A percentile compares a stretch with the other conserved stretches of the same genome.
Evolutionary conservation across 2,888 invertebrate species (phyloP).

Genomic region (Acanthoscelides obtectus): DNA sequence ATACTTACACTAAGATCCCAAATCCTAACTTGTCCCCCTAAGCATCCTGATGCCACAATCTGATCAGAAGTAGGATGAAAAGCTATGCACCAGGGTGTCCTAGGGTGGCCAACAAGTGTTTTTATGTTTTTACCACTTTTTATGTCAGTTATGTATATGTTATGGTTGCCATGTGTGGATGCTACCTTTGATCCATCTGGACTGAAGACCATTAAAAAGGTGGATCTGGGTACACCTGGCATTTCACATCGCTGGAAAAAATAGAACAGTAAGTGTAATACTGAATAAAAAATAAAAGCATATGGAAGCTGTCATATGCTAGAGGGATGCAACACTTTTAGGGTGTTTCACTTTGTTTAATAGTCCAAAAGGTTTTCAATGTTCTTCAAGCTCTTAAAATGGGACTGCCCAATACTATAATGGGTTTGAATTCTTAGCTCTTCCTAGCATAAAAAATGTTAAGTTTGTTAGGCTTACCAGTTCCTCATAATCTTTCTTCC

Average conservation of each 20-base stretch:
- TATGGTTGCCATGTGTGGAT: conserved; percentile 86
- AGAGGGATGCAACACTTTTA: too few species aligned
- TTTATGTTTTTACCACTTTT: conserved; percentile 73
- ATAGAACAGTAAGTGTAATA: neutral
- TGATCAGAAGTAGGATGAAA: conserved; percentile 82
- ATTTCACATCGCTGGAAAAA: conserved; percentile 53
- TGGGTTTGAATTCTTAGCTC: too few species aligned
- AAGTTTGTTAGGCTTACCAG: conserved; percentile 29
- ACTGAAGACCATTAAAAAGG: conserved; percentile 84
- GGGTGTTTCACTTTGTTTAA: too few species aligned
- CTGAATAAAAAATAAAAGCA: neutral
- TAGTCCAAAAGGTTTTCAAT: too few species aligned
- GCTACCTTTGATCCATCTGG: conserved; percentile 81
- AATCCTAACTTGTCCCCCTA: conserved; percentile 84
- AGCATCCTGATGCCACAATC: conserved; percentile 81
- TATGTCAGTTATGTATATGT: conserved; percentile 78
- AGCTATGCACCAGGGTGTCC: conserved; percentile 88
- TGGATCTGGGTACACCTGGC: conserved; percentile 72
- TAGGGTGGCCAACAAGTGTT: conserved; percentile 74
- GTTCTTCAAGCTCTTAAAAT: too few species aligned
- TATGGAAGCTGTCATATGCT: neutral
- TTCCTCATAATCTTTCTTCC: conserved; percentile 31
- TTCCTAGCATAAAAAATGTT: neutral
- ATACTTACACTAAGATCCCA: conserved; percentile 71
- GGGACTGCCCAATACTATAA: too few species aligned